Conservation (phyloP, 2,888 invertebrate genomes). For the Coleophora flavipennella region DNA sequence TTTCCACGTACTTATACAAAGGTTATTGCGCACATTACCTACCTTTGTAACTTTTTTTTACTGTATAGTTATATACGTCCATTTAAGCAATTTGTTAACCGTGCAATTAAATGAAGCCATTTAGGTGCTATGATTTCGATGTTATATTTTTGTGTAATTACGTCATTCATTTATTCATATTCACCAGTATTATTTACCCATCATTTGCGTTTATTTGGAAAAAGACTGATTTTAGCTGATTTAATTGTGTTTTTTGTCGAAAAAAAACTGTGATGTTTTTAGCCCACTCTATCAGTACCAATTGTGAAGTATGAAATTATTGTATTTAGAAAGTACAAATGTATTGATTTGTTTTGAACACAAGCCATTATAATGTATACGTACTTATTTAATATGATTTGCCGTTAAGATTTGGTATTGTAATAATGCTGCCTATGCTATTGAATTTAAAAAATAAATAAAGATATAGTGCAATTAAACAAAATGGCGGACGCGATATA, state of each 20-base stretch:
- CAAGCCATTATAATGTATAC: conserved; percentile 27
- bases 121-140: conserved; percentile 52
- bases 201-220: conserved; percentile 18
- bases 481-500: conserved; percentile 39
- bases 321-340: conserved; percentile 7
- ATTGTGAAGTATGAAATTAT: conserved; percentile 4
- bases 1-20: not conserved
- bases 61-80: not conserved
- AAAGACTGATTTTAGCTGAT: conserved; percentile 59
- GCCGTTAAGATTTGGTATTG: conserved; percentile 6
- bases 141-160: conserved; percentile 31
- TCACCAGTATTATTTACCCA: conserved; percentile 9
- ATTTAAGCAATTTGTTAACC: conserved; percentile 14
- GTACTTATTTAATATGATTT: conserved; percentile 22
- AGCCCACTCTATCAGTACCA: not conserved
- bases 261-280: conserved; percentile 2
- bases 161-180: conserved; percentile 15
- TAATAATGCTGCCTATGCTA: conserved; percentile 31
- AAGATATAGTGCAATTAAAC: conserved; percentile 59
- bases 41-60: not conserved
- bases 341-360: conserved; percentile 3
- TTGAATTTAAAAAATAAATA: conserved; percentile 39
- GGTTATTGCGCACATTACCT: not conserved
- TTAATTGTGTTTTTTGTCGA: conserved; percentile 31
- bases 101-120: conserved; percentile 33